Conservation (phyloP, 2,888 invertebrate species). For the Lasioglossum pauxillum region DNA sequence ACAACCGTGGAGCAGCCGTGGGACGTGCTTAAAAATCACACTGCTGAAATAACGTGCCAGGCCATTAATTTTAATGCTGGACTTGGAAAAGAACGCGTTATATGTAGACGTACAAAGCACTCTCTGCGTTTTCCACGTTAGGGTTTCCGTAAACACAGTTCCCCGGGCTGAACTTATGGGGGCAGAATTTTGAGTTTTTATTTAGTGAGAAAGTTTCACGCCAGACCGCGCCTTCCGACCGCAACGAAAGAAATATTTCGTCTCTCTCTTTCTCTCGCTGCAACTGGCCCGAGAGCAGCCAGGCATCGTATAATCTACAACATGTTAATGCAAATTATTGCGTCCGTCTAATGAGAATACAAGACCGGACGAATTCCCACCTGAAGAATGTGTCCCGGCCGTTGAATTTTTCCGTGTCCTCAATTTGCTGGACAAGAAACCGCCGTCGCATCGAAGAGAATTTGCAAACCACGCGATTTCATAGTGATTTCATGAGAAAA, state of each 20-base stretch:
- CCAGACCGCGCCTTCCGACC: constrained; percentile 63
- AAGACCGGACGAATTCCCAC: not conserved
- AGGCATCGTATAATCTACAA: constrained; percentile 31
- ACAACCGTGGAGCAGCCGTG: constrained; percentile 20
- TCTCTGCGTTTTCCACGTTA: constrained; percentile 66
- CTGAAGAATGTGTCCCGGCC: not conserved
- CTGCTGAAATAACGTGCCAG: constrained; percentile 65
- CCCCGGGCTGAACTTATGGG: constrained; percentile 75
- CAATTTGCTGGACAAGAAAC: not conserved
- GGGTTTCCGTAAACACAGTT: constrained; percentile 77
- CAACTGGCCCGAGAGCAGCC: constrained; percentile 44
- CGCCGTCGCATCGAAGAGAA: not conserved
- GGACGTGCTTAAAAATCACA: constrained; percentile 66
- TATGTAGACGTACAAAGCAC: constrained; percentile 63
- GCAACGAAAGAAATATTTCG: constrained; percentile 71
- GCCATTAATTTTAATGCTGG: constrained; percentile 78
- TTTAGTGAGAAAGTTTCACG: constrained; percentile 80
- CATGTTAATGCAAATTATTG: constrained; percentile 45
- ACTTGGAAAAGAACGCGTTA: constrained; percentile 69
- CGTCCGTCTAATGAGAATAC: constrained; percentile 22
- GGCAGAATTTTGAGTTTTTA: constrained; percentile 80
- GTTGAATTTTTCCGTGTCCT: not conserved
- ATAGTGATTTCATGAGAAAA: not conserved
- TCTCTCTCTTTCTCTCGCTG: constrained; percentile 35
- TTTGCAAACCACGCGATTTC: not conserved